Conservation (phyloP, 2,797 vertebrate genomes). For the Malacoraja senta region DNA sequence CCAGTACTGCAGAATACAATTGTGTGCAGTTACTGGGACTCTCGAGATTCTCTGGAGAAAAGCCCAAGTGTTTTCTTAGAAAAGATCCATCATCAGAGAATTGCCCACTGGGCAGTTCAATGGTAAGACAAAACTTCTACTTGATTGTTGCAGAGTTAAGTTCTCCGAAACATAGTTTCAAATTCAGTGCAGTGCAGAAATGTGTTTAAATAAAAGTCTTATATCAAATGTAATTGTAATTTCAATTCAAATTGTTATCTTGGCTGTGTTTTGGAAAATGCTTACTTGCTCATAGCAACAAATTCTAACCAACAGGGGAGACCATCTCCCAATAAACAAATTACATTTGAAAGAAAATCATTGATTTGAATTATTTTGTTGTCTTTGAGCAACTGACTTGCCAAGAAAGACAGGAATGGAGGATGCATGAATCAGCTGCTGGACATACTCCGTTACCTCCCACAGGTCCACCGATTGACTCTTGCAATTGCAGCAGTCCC, state of each 20-base stretch:
- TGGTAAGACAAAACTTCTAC: slow-evolving; percentile 4
- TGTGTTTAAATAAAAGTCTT: background rate
- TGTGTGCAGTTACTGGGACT: slow-evolving; percentile 33
- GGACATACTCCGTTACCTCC: background rate
- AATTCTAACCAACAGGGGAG: background rate
- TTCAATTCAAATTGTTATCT: background rate
- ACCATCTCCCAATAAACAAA: background rate
- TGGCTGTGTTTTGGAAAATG: background rate
- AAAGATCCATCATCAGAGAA: background rate
- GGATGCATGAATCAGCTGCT: background rate
- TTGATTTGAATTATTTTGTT: background rate
- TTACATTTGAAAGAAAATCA: background rate
- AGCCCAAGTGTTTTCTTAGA: slow-evolving; percentile 1
- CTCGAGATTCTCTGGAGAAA: background rate
- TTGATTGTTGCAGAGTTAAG: background rate
- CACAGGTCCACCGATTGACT: background rate
- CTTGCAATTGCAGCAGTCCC: background rate
- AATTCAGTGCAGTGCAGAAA: background rate
- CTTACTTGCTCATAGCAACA: background rate
- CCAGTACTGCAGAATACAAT: background rate
- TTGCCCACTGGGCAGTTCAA: slow-evolving; percentile 1
- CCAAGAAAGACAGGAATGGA: background rate
- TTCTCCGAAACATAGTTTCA: background rate
- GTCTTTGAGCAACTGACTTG: background rate
- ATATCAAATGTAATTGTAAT: too few relatives aligned